Evolutionary conservation across 1,140 invertebrate species (phyloP).

Genomic region (Centruroides vittatus): DNA sequence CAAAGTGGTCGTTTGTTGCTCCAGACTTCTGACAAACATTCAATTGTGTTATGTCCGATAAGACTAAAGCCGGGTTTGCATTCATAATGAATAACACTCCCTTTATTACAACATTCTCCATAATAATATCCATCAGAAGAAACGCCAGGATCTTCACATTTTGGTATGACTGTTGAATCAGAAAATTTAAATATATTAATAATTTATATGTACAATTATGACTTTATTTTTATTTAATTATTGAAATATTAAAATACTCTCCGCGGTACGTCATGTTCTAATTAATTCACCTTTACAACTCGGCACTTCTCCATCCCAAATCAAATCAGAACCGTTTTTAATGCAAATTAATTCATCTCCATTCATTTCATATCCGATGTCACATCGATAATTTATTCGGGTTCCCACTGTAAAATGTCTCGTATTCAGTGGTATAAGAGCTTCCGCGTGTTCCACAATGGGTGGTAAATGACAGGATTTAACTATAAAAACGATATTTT

Average conservation of each 20-base stretch:
- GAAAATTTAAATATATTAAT: too few relatives aligned
- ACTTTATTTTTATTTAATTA: too few relatives aligned
- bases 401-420: too few relatives aligned
- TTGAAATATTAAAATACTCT: too few relatives aligned
- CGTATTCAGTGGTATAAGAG: too few relatives aligned
- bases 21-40: conserved; percentile 3
- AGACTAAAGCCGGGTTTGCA: conserved; percentile 7
- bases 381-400: not conserved
- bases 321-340: not conserved
- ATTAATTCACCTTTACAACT: not conserved
- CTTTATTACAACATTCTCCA: conserved; percentile 2
- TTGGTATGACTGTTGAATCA: too few relatives aligned
- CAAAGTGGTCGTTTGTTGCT: conserved; percentile 3
- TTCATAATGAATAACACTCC: not conserved
- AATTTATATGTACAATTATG: too few relatives aligned
- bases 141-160: conserved; percentile 3
- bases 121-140: conserved; percentile 1
- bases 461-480: too few relatives aligned
- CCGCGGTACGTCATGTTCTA: too few relatives aligned
- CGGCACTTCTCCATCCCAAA: not conserved
- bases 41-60: not conserved
- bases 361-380: conserved; percentile 1
- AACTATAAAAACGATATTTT: too few relatives aligned
- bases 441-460: too few relatives aligned
- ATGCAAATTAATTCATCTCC: not conserved